Evolutionary conservation across 2,888 invertebrate species (phyloP).

Genomic region (Brenthis hecate): DNA sequence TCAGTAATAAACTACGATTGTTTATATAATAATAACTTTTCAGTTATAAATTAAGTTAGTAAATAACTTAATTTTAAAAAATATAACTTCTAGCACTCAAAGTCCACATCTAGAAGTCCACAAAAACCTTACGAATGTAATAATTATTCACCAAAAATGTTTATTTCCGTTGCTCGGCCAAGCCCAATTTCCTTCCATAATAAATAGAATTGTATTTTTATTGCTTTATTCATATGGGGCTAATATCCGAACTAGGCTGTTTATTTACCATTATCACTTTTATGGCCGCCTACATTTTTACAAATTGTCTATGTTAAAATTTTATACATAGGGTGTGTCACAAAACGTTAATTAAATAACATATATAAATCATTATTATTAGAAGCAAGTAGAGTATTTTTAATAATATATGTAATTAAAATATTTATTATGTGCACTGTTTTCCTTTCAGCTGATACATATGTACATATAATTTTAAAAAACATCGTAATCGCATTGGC

Average conservation of each 20-base stretch:
- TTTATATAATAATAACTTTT: too few relatives aligned
- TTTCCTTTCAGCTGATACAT: too few relatives aligned
- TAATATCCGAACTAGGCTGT: constrained; percentile 36
- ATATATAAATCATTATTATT: background rate
- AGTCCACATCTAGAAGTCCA: too few relatives aligned
- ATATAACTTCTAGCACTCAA: background rate
- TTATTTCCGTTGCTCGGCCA: constrained; percentile 50
- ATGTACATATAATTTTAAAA: too few relatives aligned
- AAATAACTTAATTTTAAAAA: too few relatives aligned
- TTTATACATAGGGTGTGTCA: constrained; percentile 22
- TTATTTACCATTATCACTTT: constrained; percentile 32
- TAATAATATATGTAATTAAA: too few relatives aligned
- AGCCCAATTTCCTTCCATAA: constrained; percentile 42
- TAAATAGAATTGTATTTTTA: constrained; percentile 46
- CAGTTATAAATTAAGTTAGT: too few relatives aligned
- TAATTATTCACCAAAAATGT: constrained; percentile 14
- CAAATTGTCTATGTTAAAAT: constrained; percentile 22
- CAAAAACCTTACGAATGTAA: background rate
- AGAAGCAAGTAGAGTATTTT: too few relatives aligned
- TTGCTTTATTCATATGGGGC: constrained; percentile 42
- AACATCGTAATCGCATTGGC: too few relatives aligned
- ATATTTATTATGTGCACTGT: too few relatives aligned
- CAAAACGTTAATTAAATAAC: background rate
- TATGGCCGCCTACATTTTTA: constrained; percentile 25
- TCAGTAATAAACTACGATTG: too few relatives aligned